Evolutionary conservation across 2,888 invertebrate species (phyloP).

Genomic region (Tromatobia lineatoria): DNA sequence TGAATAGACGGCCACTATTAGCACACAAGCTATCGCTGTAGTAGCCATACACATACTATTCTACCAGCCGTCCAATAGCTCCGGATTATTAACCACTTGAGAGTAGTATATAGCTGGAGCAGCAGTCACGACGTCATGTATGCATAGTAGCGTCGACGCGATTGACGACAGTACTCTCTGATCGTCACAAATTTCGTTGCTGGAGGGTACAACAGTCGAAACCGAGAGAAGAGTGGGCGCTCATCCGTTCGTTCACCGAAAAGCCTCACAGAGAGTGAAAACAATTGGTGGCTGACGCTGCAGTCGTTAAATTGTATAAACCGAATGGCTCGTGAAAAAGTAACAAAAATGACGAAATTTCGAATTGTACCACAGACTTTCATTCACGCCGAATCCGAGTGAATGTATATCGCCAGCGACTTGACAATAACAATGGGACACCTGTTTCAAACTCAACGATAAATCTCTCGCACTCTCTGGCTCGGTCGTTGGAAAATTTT

Average conservation of each 20-base stretch:
- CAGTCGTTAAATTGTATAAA: constrained; percentile 11
- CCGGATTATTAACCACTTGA: constrained; percentile 74
- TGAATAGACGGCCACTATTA: constrained; percentile 50
- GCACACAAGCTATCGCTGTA: not conserved
- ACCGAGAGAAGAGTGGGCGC: not conserved
- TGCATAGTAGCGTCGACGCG: constrained; percentile 45
- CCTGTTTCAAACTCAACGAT: constrained; percentile 48
- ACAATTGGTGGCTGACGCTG: not conserved
- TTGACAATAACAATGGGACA: constrained; percentile 44
- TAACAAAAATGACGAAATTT: not conserved
- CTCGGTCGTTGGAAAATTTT: constrained; percentile 72
- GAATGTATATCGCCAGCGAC: constrained; percentile 15
- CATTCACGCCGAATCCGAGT: constrained; percentile 46
- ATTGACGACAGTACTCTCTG: constrained; percentile 38
- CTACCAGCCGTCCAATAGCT: constrained; percentile 65
- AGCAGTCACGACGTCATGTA: constrained; percentile 32
- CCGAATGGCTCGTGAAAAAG: constrained; percentile 14
- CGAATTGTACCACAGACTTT: not conserved
- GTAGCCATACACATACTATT: constrained; percentile 25
- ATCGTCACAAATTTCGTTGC: constrained; percentile 21
- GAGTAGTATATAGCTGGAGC: constrained; percentile 41
- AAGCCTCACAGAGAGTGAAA: not conserved
- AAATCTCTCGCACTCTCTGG: constrained; percentile 23
- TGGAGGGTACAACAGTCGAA: not conserved
- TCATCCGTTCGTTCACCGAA: constrained; percentile 10